Conservation (phyloP, 2,113 vertebrate species). For the Semicossyphus pulcher region DNA sequence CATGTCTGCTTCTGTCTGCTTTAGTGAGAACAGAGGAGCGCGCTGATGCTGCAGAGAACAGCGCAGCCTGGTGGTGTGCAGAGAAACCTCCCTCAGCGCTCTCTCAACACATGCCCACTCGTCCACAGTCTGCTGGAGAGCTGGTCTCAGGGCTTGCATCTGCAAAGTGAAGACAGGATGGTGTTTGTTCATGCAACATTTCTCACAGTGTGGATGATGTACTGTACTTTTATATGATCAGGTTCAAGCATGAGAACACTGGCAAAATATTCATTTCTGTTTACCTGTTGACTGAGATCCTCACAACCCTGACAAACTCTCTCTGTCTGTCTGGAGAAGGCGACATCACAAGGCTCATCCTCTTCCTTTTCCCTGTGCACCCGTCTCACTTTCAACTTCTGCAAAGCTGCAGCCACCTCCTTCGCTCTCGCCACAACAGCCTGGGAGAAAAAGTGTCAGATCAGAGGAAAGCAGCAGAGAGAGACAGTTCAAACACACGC, state of each 20-base stretch:
- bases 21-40: conserved; percentile 74
- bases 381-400: conserved; percentile 76
- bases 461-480: neutral
- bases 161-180: conserved; percentile 53
- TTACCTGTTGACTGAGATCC: conserved; percentile 84
- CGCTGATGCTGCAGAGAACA: conserved; percentile 81
- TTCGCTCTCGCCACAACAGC: conserved; percentile 80
- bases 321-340: conserved; percentile 60
- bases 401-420: conserved; percentile 79
- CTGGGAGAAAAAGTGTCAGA: conserved; percentile 69
- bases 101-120: conserved; percentile 83
- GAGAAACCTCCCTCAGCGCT: conserved; percentile 75
- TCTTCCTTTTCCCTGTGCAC: conserved; percentile 28
- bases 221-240: too few relatives aligned
- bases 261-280: too few relatives aligned
- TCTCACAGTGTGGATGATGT: too few relatives aligned
- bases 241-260: too few relatives aligned
- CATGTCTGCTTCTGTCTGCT: conserved; percentile 79
- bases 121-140: conserved; percentile 67
- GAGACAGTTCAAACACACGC: neutral
- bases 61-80: conserved; percentile 73
- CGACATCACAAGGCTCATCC: conserved; percentile 42
- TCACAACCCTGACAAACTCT: conserved; percentile 70
- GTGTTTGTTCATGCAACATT: neutral
- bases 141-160: conserved; percentile 73